phyloP scores from a whole-genome alignment of 2,888 invertebrate species.

The Megalurothrips usitatus region DNA sequence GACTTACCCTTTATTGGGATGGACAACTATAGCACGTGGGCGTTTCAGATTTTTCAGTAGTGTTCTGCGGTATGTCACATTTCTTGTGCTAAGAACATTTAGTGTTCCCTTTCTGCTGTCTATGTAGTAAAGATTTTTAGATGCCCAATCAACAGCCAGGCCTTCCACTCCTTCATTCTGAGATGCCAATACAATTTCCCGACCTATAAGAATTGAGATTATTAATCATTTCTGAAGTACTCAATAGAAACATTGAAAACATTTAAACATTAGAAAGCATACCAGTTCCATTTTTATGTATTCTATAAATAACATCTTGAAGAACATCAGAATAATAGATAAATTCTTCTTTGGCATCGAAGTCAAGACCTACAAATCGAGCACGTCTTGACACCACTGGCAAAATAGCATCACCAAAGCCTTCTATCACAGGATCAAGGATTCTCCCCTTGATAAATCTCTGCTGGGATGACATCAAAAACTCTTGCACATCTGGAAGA shows the following conservation, averaged over 20 bases:
- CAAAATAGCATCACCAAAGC: constrained; percentile 90
- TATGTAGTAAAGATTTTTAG: constrained; percentile 92
- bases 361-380: constrained; percentile 91
- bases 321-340: constrained; percentile 97
- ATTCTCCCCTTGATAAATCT: constrained; percentile 93
- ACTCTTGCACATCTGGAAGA: constrained; percentile 66
- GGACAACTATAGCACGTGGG: constrained; percentile 93
- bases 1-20: constrained; percentile 83
- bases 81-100: constrained; percentile 84
- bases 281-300: constrained; percentile 49
- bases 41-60: constrained; percentile 82
- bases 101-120: constrained; percentile 91
- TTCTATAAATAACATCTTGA: constrained; percentile 83
- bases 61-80: constrained; percentile 77
- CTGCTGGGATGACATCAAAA: constrained; percentile 92
- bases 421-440: constrained; percentile 78
- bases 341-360: constrained; percentile 81
- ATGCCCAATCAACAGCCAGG: constrained; percentile 91
- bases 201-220: constrained; percentile 44
- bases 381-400: constrained; percentile 89
- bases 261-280: constrained; percentile 32
- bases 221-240: background rate
- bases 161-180: constrained; percentile 98
- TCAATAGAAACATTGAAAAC: background rate
- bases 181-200: constrained; percentile 87